phyloP scores from a whole-genome alignment of 1,140 invertebrate genomes.

The Fopius arisanus region DNA sequence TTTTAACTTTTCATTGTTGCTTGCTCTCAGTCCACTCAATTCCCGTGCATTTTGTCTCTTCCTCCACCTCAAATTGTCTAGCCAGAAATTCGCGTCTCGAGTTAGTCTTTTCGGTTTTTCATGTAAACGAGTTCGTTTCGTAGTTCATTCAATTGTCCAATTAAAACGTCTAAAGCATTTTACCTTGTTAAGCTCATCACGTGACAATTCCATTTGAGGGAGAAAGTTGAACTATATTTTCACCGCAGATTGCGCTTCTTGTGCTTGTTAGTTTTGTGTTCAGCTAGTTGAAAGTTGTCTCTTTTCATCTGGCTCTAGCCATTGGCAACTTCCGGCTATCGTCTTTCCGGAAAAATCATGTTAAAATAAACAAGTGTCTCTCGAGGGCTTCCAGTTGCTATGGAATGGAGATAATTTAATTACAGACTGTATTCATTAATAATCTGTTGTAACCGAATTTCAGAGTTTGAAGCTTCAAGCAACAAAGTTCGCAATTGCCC shows the following conservation, averaged over 20 bases:
- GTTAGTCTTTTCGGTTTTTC: not conserved
- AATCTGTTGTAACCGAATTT: no score
- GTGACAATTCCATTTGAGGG: not conserved
- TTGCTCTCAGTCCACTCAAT: not conserved
- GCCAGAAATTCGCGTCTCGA: not conserved
- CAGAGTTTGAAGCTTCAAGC: no score
- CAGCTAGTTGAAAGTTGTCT: not conserved
- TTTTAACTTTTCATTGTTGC: constrained; percentile 1
- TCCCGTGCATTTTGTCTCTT: not conserved
- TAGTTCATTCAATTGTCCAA: not conserved
- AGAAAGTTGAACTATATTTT: not conserved
- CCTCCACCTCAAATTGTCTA: not conserved
- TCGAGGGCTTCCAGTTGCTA: no score
- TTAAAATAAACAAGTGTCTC: not conserved
- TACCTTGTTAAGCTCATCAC: not conserved
- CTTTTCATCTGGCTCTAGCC: not conserved
- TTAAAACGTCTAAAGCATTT: not conserved
- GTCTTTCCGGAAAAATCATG: not conserved
- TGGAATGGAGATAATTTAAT: not conserved
- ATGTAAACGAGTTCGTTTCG: not conserved
- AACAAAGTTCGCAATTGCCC: no score
- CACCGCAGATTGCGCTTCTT: not conserved
- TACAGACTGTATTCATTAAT: no score
- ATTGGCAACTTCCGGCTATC: not conserved
- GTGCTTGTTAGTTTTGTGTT: constrained; percentile 2